These are phyloP conservation scores for Clostera curtula DNA, from an alignment of 2,888 invertebrate species.

Conservation along the genomic window DNA sequence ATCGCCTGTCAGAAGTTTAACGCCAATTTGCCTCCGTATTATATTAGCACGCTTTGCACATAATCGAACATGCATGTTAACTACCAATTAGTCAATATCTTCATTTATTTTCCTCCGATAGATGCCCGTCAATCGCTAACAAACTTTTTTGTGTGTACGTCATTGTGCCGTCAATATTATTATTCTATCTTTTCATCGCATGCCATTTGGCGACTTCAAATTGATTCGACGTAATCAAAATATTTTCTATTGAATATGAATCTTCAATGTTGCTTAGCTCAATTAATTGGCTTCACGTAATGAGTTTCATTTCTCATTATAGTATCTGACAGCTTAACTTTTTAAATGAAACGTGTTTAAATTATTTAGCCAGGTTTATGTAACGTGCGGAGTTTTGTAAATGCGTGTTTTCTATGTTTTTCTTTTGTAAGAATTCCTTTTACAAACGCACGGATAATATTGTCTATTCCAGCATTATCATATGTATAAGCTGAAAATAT, in stretches of 20 bases:
- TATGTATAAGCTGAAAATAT: too few species aligned
- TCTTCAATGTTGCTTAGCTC: too few species aligned
- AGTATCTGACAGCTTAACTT: too few species aligned
- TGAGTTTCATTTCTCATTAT: too few species aligned
- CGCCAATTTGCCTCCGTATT: slow-evolving; percentile 33
- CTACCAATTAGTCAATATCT: slow-evolving; percentile 35
- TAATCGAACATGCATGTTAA: slow-evolving; percentile 28
- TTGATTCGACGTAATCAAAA: slow-evolving; percentile 7
- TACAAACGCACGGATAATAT: too few species aligned
- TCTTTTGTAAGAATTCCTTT: too few species aligned
- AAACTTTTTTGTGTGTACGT: slow-evolving; percentile 24
- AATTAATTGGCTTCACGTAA: too few species aligned
- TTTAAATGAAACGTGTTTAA: too few species aligned
- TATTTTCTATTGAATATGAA: slow-evolving; percentile 1
- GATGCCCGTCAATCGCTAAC: slow-evolving; percentile 26
- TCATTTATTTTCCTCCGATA: slow-evolving; percentile 26
- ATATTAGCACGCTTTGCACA: slow-evolving; percentile 23
- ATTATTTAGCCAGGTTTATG: too few species aligned
- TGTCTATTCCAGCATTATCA: too few species aligned
- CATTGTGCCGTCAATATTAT: slow-evolving; percentile 19
- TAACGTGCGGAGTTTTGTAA: too few species aligned
- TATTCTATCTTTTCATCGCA: slow-evolving; percentile 9
- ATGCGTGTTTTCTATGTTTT: too few species aligned
- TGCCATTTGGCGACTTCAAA: slow-evolving; percentile 10
- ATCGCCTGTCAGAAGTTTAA: slow-evolving; percentile 34